Conservation (phyloP, 2,113 vertebrate genomes). For the Hippoglossus stenolepis region DNA sequence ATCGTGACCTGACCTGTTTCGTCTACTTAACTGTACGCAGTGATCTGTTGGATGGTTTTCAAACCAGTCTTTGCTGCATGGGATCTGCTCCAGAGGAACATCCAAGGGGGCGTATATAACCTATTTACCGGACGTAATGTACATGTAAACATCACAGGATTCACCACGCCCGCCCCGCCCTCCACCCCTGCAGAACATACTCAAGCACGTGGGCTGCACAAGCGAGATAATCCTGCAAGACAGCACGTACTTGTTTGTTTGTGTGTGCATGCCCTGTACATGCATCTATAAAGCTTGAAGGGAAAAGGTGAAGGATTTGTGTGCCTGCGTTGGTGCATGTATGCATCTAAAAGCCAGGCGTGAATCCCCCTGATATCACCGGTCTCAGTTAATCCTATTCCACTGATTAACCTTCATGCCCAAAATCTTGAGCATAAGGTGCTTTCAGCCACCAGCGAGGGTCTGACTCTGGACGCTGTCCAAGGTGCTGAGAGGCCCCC, state of each 20-base stretch:
- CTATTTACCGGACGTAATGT: conserved; percentile 41
- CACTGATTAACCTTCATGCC: not conserved
- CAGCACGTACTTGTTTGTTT: not conserved
- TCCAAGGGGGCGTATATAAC: conserved; percentile 21
- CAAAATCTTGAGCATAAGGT: not conserved
- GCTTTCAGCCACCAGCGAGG: not conserved
- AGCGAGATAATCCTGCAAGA: conserved; percentile 69
- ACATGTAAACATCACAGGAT: conserved; percentile 48
- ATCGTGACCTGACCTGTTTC: conserved; percentile 5
- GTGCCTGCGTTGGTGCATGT: not conserved
- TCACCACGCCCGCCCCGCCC: not conserved
- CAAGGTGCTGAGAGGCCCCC: conserved; percentile 22
- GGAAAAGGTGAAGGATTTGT: no score
- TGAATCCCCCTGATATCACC: no score
- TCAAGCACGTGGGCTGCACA: not conserved
- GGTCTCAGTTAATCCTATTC: no score
- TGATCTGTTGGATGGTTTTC: conserved; percentile 6
- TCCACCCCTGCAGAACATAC: not conserved
- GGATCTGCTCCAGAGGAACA: conserved; percentile 20
- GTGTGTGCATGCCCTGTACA: not conserved
- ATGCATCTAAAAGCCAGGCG: not conserved
- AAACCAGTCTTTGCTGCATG: conserved; percentile 43
- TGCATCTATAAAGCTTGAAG: no score
- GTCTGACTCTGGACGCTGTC: conserved; percentile 12
- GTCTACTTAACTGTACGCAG: no score